Percentiles rank a stretch among this genome's conserved stretches.
These are phyloP conservation scores for Dreissena polymorpha DNA, from an alignment of 1,140 invertebrate species.

Conservation along the genomic window DNA sequence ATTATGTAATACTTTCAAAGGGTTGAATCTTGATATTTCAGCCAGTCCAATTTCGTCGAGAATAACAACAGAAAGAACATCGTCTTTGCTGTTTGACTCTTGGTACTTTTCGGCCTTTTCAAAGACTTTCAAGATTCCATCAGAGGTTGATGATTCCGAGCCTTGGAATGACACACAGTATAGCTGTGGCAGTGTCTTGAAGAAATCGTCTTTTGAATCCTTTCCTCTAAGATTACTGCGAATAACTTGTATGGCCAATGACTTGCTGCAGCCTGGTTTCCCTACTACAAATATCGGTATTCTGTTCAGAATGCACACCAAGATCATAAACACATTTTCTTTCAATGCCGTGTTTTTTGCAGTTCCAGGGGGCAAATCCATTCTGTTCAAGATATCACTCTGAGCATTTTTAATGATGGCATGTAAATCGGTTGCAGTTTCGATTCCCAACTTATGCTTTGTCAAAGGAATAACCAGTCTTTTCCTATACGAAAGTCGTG, in stretches of 20 bases:
- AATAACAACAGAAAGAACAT: constrained; percentile 67
- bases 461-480: constrained; percentile 24
- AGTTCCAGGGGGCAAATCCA: constrained; percentile 51
- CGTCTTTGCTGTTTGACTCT: constrained; percentile 46
- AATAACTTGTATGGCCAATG: constrained; percentile 70
- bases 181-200: constrained; percentile 65
- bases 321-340: constrained; percentile 74
- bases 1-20: constrained; percentile 61
- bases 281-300: constrained; percentile 74
- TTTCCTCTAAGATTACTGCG: constrained; percentile 67
- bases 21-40: constrained; percentile 61
- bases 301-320: constrained; percentile 69
- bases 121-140: constrained; percentile 65
- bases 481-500: constrained; percentile 54
- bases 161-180: constrained; percentile 67
- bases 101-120: constrained; percentile 61
- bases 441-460: constrained; percentile 6
- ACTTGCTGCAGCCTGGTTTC: constrained; percentile 74
- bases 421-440: constrained; percentile 6
- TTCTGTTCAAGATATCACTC: constrained; percentile 44
- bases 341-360: constrained; percentile 66
- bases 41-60: constrained; percentile 69
- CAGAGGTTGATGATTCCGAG: constrained; percentile 65
- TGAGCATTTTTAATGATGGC: constrained; percentile 51
- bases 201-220: constrained; percentile 60